These are phyloP conservation scores for Neotragus moschatus DNA, from an alignment of 2,113 vertebrate species.

Conservation along the genomic window DNA sequence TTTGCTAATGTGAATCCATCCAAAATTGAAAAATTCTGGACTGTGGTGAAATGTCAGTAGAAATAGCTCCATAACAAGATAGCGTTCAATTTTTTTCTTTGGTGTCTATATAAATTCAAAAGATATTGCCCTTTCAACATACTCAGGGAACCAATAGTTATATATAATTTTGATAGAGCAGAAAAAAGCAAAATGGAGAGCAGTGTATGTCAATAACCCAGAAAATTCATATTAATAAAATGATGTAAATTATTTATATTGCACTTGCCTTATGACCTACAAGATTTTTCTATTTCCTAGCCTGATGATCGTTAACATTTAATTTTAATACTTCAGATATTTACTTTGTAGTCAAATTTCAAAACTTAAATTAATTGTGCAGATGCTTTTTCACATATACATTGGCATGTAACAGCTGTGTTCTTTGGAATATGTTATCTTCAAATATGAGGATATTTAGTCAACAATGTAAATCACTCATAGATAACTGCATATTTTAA, in stretches of 20 bases:
- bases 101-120: neutral
- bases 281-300: neutral
- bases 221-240: neutral
- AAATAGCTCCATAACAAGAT: neutral
- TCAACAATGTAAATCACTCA: neutral
- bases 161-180: neutral
- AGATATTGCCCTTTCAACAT: neutral
- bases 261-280: neutral
- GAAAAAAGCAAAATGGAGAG: neutral
- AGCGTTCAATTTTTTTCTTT: neutral
- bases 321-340: neutral
- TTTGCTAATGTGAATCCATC: neutral
- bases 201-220: neutral
- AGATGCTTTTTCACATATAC: neutral
- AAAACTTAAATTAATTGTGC: neutral
- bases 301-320: neutral
- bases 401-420: neutral
- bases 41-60: neutral
- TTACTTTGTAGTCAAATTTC: neutral
- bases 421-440: neutral
- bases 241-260: neutral
- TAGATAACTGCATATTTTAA: neutral
- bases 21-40: neutral
- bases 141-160: neutral
- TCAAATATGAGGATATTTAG: neutral